phyloP scores from a whole-genome alignment of 1,140 invertebrate genomes.

The Formica selysi region DNA sequence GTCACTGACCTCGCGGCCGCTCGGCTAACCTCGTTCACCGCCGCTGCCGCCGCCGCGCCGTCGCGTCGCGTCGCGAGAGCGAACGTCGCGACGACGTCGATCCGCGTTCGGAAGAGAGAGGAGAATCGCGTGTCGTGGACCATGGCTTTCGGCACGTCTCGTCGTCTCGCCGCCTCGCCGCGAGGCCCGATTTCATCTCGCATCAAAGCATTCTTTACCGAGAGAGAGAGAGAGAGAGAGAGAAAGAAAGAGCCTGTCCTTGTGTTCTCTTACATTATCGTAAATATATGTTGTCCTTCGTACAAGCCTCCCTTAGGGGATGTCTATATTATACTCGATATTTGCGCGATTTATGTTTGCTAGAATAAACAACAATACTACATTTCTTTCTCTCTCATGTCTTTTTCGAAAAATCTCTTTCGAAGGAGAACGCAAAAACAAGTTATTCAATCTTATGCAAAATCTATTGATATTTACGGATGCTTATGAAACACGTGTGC shows the following conservation, averaged over 20 bases:
- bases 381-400: neutral
- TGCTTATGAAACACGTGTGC: too few relatives aligned
- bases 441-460: neutral
- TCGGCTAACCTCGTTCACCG: constrained; percentile 73
- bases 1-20: constrained; percentile 79
- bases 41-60: constrained; percentile 61
- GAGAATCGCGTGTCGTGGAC: neutral
- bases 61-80: constrained; percentile 41
- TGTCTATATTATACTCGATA: neutral
- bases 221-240: too few relatives aligned
- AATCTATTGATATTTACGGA: neutral
- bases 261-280: neutral
- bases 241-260: neutral
- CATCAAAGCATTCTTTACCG: neutral
- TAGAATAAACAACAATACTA: neutral
- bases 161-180: neutral
- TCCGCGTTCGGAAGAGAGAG: neutral
- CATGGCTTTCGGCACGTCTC: constrained; percentile 3
- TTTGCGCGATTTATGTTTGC: neutral
- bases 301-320: neutral
- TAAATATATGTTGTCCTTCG: neutral
- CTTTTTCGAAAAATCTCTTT: too few relatives aligned
- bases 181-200: constrained; percentile 4
- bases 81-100: constrained; percentile 43
- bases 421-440: too few relatives aligned